phyloP scores from a whole-genome alignment of 1,140 invertebrate species.

The Drosophila seguyi region DNA sequence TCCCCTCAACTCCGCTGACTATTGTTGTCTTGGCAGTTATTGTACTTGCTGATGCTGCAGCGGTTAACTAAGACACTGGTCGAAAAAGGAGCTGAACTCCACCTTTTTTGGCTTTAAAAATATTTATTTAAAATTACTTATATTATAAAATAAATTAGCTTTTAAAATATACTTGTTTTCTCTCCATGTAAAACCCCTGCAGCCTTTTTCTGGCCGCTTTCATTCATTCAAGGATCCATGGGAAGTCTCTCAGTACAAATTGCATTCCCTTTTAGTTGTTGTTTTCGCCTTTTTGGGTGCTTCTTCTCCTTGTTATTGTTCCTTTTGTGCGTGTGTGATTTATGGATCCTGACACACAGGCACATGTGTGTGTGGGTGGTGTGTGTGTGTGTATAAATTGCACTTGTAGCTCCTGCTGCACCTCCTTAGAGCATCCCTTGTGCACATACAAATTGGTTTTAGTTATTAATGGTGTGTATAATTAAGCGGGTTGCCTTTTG shows the following conservation, averaged over 20 bases:
- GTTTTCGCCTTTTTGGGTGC: background rate
- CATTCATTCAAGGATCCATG: constrained; percentile 10
- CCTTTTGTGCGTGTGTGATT: constrained; percentile 75
- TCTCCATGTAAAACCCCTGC: constrained; percentile 1
- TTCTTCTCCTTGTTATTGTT: constrained; percentile 42
- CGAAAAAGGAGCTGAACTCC: background rate
- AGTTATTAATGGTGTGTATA: constrained; percentile 84
- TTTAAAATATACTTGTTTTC: background rate
- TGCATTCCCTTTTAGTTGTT: constrained; percentile 61
- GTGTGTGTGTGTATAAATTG: constrained; percentile 28
- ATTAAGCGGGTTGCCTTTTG: constrained; percentile 79
- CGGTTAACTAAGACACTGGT: constrained; percentile 9
- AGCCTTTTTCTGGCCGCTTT: background rate
- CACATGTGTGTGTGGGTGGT: constrained; percentile 38
- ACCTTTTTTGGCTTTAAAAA: background rate
- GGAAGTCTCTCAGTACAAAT: constrained; percentile 59
- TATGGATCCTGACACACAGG: constrained; percentile 55
- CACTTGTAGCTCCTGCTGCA: constrained; percentile 24
- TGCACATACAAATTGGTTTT: constrained; percentile 79
- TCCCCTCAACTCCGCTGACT: background rate
- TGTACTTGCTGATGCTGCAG: constrained; percentile 27
- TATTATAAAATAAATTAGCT: background rate
- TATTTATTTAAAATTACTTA: background rate
- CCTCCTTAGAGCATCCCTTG: constrained; percentile 42
- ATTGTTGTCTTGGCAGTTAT: constrained; percentile 64